These are phyloP conservation scores for Neodon shergylaensis DNA, from an alignment of 2,113 vertebrate species.

Conservation along the genomic window DNA sequence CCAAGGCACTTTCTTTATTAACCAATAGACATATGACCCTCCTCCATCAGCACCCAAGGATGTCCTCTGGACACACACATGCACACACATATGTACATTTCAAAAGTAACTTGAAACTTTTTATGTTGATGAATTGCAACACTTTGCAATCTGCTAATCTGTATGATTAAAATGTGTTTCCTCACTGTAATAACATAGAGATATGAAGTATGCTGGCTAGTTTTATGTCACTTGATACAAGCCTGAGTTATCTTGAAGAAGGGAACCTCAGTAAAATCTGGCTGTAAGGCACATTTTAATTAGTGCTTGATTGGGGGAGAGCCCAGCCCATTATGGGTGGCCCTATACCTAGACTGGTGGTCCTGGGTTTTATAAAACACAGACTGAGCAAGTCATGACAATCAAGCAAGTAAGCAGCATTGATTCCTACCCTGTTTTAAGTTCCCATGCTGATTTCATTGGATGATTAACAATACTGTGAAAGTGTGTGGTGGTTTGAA, in stretches of 20 bases:
- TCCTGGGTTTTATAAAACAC: not conserved
- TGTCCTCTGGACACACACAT: not conserved
- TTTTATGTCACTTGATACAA: not conserved
- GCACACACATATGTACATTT: not conserved
- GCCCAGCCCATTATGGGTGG: not conserved
- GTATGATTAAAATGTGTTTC: not conserved
- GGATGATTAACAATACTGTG: not conserved
- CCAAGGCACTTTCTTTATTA: no score
- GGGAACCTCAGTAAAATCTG: not conserved
- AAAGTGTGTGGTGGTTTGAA: no score
- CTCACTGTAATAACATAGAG: slow-evolving; percentile 11
- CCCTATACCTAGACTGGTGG: not conserved
- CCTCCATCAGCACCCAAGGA: no score
- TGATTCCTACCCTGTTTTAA: not conserved
- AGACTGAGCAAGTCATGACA: not conserved
- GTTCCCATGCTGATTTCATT: not conserved
- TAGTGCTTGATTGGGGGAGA: not conserved
- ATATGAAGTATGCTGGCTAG: not conserved
- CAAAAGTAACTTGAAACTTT: not conserved
- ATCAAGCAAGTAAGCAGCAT: not conserved
- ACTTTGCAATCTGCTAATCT: slow-evolving; percentile 16
- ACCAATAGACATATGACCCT: no score
- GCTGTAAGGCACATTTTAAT: not conserved
- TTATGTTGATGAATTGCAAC: not conserved
- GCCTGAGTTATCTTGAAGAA: not conserved